A percentile compares a stretch with the other conserved stretches of the same genome.
Conservation (phyloP, 2,797 vertebrate genomes). For the Urocyon cinereoargenteus region DNA sequence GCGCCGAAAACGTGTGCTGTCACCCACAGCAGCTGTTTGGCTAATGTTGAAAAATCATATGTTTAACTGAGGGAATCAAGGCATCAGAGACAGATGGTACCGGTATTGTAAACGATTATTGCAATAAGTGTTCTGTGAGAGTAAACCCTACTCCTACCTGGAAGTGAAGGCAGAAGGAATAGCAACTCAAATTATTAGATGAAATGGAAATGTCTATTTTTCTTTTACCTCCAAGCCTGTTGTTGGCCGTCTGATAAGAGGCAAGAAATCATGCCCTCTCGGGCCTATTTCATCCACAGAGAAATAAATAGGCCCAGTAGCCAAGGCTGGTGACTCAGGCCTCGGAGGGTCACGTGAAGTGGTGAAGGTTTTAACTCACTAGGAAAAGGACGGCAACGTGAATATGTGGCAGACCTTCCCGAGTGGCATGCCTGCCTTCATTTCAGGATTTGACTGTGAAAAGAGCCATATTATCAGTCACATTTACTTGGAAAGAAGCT, state of each 20-base stretch:
- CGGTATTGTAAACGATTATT: constrained; percentile 86
- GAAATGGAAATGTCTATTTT: not conserved
- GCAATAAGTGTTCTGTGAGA: constrained; percentile 82
- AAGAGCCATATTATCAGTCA: not conserved
- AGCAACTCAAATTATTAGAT: constrained; percentile 40
- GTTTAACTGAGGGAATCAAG: constrained; percentile 82
- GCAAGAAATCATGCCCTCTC: not conserved
- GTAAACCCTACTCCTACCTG: constrained; percentile 85
- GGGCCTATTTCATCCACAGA: not conserved
- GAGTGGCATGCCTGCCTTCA: not conserved
- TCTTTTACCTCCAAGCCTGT: not conserved
- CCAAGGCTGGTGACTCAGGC: not conserved
- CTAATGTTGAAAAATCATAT: constrained; percentile 82
- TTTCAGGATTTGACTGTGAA: not conserved
- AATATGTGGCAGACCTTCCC: not conserved
- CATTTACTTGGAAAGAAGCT: not conserved
- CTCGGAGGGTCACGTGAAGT: not conserved
- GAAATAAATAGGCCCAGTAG: not conserved
- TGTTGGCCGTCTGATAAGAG: not conserved
- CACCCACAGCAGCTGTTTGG: constrained; percentile 80
- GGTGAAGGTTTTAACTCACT: not conserved
- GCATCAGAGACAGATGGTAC: constrained; percentile 87
- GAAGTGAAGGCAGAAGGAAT: constrained; percentile 79
- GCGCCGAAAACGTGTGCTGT: not conserved
- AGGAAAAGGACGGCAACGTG: too few relatives aligned